Conservation (phyloP, 2,113 vertebrate species). For the Alosa alosa region DNA sequence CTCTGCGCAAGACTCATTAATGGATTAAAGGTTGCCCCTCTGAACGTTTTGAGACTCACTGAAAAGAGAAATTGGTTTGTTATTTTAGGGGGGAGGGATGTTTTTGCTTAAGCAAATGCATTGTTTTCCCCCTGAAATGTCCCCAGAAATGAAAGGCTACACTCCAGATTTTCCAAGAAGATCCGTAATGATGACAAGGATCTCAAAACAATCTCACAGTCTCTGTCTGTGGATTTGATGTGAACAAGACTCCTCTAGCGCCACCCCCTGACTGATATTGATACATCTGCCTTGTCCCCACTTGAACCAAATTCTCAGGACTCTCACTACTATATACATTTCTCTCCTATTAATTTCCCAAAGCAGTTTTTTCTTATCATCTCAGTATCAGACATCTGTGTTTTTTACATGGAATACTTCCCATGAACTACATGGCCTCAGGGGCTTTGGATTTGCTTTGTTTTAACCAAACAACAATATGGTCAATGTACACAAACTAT, state of each 20-base stretch:
- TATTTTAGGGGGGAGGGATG: not conserved
- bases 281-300: not conserved
- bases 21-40: not conserved
- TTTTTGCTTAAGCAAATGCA: not conserved
- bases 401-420: not conserved
- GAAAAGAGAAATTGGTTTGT: not conserved
- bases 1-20: not conserved
- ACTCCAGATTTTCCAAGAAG: not conserved
- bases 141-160: not conserved
- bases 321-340: not conserved
- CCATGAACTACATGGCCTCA: not conserved
- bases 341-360: not conserved
- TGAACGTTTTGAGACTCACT: not conserved
- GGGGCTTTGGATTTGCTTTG: not conserved
- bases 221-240: not conserved
- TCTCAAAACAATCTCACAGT: not conserved
- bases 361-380: not conserved
- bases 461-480: not conserved
- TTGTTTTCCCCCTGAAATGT: not conserved
- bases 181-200: not conserved
- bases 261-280: not conserved
- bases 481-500: not conserved
- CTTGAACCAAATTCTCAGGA: not conserved
- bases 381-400: not conserved
- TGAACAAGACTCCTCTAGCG: not conserved